Percentiles rank a stretch among this genome's conserved stretches.
Evolutionary conservation across 2,797 vertebrate species (phyloP).

Genomic region (Catharus ustulatus): DNA sequence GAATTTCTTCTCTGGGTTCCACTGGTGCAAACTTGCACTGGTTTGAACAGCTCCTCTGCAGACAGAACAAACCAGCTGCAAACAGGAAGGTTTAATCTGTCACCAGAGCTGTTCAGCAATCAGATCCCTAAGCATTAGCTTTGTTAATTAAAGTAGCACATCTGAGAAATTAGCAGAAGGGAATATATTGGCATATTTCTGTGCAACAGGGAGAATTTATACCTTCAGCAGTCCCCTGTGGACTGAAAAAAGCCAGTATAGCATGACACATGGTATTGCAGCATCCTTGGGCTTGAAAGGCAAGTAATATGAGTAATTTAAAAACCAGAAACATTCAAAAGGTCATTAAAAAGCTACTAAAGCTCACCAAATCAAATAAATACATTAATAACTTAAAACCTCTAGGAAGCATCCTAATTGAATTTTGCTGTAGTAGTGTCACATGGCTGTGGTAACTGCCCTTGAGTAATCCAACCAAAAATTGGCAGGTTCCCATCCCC

Average conservation of each 20-base stretch:
- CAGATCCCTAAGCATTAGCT: neutral
- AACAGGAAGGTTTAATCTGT: neutral
- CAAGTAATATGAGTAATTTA: neutral
- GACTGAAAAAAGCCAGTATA: neutral
- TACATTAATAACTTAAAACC: neutral
- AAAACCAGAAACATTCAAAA: neutral
- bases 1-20: neutral
- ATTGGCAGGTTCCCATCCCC: neutral
- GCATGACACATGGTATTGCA: neutral
- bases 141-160: neutral
- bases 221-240: neutral
- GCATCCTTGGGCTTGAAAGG: neutral
- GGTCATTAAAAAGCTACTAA: neutral
- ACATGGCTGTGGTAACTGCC: neutral
- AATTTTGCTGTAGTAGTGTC: neutral
- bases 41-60: neutral
- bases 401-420: neutral
- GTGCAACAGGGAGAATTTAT: neutral
- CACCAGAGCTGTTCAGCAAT: neutral
- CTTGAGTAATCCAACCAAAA: neutral
- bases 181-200: neutral
- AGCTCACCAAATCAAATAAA: neutral
- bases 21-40: fast-evolving
- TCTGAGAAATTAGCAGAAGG: neutral
- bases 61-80: neutral